A percentile compares a stretch with the other conserved stretches of the same genome.
These are phyloP conservation scores for Sclerodermus sp. DNA, from an alignment of 2,888 invertebrate species.

Conservation along the genomic window DNA sequence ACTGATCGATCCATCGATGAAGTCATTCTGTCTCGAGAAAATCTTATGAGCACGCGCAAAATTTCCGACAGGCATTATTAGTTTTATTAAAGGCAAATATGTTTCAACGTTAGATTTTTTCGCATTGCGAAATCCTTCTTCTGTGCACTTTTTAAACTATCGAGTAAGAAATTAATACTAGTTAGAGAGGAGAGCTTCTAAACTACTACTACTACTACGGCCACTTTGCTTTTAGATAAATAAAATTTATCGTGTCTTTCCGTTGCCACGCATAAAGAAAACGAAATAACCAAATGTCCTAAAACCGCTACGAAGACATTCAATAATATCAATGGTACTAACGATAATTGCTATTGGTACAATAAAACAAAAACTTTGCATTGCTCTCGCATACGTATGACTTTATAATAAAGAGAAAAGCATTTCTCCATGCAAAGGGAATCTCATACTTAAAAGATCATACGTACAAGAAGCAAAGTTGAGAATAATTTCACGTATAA, in stretches of 20 bases:
- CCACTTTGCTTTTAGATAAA: too few relatives aligned
- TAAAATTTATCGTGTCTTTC: too few relatives aligned
- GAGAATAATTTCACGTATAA: constrained; percentile 17
- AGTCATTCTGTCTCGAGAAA: neutral
- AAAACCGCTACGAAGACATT: too few relatives aligned
- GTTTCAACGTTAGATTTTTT: constrained; percentile 26
- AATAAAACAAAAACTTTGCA: too few relatives aligned
- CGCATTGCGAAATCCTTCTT: neutral
- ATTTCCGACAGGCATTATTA: constrained; percentile 8
- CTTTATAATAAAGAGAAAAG: constrained; percentile 9
- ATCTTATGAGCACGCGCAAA: neutral
- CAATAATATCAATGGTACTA: too few relatives aligned
- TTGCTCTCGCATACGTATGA: neutral
- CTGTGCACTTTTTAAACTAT: neutral
- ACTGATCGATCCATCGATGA: neutral
- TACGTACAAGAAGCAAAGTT: constrained; percentile 12
- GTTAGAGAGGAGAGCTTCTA: neutral
- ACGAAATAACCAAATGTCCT: too few relatives aligned
- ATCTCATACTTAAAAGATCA: neutral
- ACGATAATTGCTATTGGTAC: too few relatives aligned
- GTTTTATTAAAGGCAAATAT: constrained; percentile 32
- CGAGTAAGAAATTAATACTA: too few relatives aligned
- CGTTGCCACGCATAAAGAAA: too few relatives aligned
- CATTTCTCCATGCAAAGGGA: constrained; percentile 7
- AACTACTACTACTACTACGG: too few relatives aligned